A percentile compares a stretch with the other conserved stretches of the same genome.
Conservation (phyloP, 2,113 vertebrate species). For the Nothobranchius kuhntae region DNA sequence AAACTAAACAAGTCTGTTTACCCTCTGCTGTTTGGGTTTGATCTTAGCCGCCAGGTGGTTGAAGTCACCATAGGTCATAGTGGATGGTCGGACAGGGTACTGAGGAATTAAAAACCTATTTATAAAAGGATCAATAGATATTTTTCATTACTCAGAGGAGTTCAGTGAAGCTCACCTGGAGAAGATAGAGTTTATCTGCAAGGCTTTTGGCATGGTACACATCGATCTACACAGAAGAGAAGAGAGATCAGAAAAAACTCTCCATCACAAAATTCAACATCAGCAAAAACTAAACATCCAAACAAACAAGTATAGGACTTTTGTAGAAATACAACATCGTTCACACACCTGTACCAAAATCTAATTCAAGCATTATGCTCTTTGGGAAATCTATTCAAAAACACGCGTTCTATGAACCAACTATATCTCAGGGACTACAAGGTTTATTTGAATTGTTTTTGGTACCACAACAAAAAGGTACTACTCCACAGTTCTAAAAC, state of each 20-base stretch:
- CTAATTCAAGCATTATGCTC: no score
- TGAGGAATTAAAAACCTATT: slow-evolving; percentile 47
- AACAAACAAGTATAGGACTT: no score
- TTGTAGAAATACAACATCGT: no score
- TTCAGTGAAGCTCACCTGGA: slow-evolving; percentile 84
- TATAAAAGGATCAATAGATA: neutral
- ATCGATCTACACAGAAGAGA: slow-evolving; percentile 82
- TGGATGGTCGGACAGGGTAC: slow-evolving; percentile 93
- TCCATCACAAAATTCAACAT: neutral
- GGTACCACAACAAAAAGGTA: no score
- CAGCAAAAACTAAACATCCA: no score
- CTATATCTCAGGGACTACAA: no score
- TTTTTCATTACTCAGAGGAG: neutral
- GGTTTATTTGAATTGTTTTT: no score
- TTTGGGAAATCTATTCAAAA: no score
- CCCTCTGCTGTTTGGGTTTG: slow-evolving; percentile 98
- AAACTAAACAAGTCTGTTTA: slow-evolving; percentile 39
- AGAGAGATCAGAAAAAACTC: neutral
- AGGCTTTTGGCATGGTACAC: slow-evolving; percentile 97
- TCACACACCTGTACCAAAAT: no score
- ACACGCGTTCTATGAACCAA: no score
- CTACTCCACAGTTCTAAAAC: no score
- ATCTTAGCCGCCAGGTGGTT: slow-evolving; percentile 91
- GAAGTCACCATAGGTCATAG: slow-evolving; percentile 91
- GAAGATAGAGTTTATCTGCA: slow-evolving; percentile 94